Base-by-base conservation (phyloP, 2,113 vertebrate species). In the Hippopotamus amphibius region DNA sequence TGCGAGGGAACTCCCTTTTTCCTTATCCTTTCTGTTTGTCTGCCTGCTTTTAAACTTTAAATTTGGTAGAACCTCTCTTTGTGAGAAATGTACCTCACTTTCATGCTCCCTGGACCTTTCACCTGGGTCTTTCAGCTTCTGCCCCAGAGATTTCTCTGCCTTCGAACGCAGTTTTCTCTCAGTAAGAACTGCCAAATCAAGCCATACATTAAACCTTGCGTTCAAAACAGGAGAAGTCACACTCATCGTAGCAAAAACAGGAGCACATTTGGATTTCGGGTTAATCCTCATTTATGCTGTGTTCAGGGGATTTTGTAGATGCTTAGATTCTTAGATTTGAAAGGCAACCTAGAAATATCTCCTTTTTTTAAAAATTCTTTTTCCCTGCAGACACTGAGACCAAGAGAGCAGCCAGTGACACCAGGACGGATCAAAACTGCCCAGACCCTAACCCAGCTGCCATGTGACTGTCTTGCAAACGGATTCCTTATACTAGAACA, bases 171-270 rank as follows among this genome's bases (percentile, higher is more conserved):
- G n/a, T 71, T n/a, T n/a, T 33, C 30, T 15, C 2, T 30, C 79
- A 46, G 74, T 12, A 33, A 57, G 13, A 53, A 14, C 26, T 3
- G n/a, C 28, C n/a, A 46, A 24, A 4, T 3, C 7, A 28, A 53
- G 14, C 19, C 11, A 33, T 3, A 0, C 0, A 3, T 9, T 11
- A 33, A 48, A 26, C 26, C 3, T n/a, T 19, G 30, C 14, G 12
- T 66, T 71, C 37, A 7, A 81, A 71, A 33, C 11, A 65, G 33
- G 41, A 46, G 15, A 77, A 41, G 28, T 12, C 24, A 41, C 26
- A 43, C 17, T 4, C 33, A 10, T 57, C 12, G 3, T 1, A 24
- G 2, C 5, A 26, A 65, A 71, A 24, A 37, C 13, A 26, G 26
- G 12, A 30, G 30, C 19, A 6, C 0, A 2, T 66, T 33, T 33